Base-by-base conservation (phyloP, 2,113 vertebrate genomes). In the Spea multiplicata region DNA sequence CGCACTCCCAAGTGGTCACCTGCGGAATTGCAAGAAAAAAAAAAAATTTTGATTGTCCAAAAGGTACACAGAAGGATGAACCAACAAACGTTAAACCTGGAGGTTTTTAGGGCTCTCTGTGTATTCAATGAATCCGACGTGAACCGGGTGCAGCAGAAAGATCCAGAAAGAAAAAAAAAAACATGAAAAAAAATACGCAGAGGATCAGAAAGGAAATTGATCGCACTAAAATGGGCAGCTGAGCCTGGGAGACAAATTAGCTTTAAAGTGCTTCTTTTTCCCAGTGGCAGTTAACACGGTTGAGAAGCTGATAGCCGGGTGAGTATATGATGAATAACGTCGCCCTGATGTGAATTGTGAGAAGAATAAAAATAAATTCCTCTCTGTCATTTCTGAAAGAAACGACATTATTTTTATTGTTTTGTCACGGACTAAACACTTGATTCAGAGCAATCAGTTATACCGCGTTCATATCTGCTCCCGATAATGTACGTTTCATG, bases 401-500 rank as follows among this genome's bases (percentile, higher is more conserved):
- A 67, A 46, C 62, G 52, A 47, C 52, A 77, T 61, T 46, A 57
- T 61, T 67, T 65, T 73, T 68, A 66, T 48, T 72, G 13, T 66
- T 78, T 71, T 72, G 69, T 79, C 59, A 57, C 69, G 46, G 47
- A 14, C 30, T 5, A 30, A 46, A 48, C 10, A n/a, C 50, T 44
- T 73, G 57, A 70, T 62, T 70, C 62, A 44, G 16, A 72, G 67
- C 44, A 45, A 66, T 78, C 71, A 66, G 50, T 73, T 73, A 66
- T 66, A 52, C 66, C 73, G 46, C 62, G 67, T 72, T 80, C 30
- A 2, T 73, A 79, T 73, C 77, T 80, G 62, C 47, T 66, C 70
- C 57, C 55, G 77, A 78, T 80, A 79, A 73, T 80, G 70, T 73
- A 80, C 73, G 77, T 80, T 66, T 47, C 77, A 66, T 80, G 71